Conservation (phyloP, 2,888 invertebrate genomes). For the Cephus spinipes region DNA sequence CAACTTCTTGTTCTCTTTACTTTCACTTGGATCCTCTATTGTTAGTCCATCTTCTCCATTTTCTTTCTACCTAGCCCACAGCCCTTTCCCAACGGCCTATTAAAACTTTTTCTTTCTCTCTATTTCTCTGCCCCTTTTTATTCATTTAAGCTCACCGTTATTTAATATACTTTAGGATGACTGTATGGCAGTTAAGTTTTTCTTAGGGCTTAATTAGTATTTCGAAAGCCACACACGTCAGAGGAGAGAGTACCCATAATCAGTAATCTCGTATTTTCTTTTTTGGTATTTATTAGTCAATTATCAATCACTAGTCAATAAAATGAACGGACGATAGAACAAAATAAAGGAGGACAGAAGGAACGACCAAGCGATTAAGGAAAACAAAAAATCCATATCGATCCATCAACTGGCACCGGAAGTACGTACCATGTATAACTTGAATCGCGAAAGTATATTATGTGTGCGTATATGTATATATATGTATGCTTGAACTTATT, state of each 20-base stretch:
- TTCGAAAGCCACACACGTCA: background rate
- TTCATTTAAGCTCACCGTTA: slow-evolving; percentile 10
- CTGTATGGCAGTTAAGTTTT: background rate
- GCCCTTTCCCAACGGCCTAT: background rate
- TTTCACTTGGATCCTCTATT: background rate
- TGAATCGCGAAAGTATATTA: background rate
- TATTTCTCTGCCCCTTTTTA: background rate
- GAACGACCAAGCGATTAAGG: background rate
- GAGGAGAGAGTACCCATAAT: background rate
- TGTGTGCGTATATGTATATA: background rate
- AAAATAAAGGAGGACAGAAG: slow-evolving; percentile 8
- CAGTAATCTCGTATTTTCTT: slow-evolving; percentile 36
- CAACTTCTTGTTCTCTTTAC: background rate
- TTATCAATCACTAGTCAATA: slow-evolving; percentile 45
- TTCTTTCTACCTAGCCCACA: background rate
- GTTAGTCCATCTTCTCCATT: background rate
- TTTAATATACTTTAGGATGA: slow-evolving; percentile 8
- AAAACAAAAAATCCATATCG: background rate
- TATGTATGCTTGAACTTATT: background rate
- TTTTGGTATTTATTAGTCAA: slow-evolving; percentile 48
- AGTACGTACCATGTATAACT: background rate
- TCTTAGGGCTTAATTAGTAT: slow-evolving; percentile 4
- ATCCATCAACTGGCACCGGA: background rate
- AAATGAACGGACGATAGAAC: slow-evolving; percentile 17
- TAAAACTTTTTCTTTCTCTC: background rate